Evolutionary conservation across 1,140 invertebrate species (phyloP).

Genomic region (Zophobas atratus): DNA sequence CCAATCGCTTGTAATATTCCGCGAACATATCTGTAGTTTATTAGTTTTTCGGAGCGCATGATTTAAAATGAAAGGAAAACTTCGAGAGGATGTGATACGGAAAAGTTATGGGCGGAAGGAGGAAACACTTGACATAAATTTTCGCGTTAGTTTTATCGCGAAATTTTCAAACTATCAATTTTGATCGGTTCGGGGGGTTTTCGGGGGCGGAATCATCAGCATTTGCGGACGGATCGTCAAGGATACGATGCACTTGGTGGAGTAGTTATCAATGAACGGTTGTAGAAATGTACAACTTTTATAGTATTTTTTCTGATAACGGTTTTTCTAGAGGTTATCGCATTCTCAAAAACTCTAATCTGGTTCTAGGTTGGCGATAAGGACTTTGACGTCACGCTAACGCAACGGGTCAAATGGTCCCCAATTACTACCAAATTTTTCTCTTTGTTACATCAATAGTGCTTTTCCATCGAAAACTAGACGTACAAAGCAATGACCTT

Average conservation of each 20-base stretch:
- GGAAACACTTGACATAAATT: slow-evolving; percentile 1
- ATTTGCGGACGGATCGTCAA: background rate
- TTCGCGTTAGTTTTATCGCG: background rate
- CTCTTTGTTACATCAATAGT: too few relatives aligned
- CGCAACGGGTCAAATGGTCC: slow-evolving; percentile 14
- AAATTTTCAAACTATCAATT: background rate
- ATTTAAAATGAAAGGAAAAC: slow-evolving; percentile 11
- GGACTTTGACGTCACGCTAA: slow-evolving; percentile 1
- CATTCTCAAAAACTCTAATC: slow-evolving; percentile 4
- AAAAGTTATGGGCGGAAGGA: slow-evolving; percentile 2
- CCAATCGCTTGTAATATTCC: slow-evolving; percentile 11
- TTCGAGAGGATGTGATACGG: background rate
- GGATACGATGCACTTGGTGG: too few relatives aligned
- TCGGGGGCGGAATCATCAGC: too few relatives aligned
- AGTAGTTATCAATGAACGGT: slow-evolving; percentile 1
- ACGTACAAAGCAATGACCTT: too few relatives aligned
- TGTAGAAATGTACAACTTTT: background rate
- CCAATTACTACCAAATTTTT: too few relatives aligned
- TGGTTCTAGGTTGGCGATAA: background rate
- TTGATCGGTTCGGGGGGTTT: background rate
- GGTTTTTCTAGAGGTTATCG: slow-evolving; percentile 23
- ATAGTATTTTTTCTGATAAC: slow-evolving; percentile 3
- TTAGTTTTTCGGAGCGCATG: slow-evolving; percentile 18
- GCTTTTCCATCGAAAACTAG: too few relatives aligned
- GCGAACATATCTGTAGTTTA: slow-evolving; percentile 21